phyloP scores from a whole-genome alignment of 2,888 invertebrate species.

The Parthenolecanium corni region DNA sequence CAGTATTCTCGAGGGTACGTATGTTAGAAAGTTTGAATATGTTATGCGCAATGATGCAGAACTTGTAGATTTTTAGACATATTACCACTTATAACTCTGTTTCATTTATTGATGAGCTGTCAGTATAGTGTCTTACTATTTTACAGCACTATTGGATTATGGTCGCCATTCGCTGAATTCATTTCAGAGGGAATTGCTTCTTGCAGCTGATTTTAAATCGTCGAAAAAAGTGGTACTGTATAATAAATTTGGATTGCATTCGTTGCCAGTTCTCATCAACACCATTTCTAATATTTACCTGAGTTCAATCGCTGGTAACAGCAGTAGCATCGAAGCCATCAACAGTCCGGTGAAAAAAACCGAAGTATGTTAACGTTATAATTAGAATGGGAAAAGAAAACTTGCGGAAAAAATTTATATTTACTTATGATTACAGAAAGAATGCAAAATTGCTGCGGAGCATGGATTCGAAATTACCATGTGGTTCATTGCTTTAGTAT shows the following conservation, averaged over 20 bases:
- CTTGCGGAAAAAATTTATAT: neutral
- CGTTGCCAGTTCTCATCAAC: conserved; percentile 45
- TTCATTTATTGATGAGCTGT: no score
- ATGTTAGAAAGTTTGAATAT: no score
- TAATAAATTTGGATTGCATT: conserved; percentile 45
- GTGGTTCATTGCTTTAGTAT: conserved; percentile 23
- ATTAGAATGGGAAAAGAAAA: neutral
- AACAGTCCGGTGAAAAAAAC: neutral
- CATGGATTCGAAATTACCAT: neutral
- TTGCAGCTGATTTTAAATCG: neutral
- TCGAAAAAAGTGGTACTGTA: conserved; percentile 37
- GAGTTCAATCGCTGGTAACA: neutral
- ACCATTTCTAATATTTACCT: conserved; percentile 40
- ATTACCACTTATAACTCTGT: no score
- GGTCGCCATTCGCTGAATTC: conserved; percentile 38
- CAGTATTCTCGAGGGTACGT: no score
- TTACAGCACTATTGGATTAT: conserved; percentile 35
- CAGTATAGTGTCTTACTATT: no score
- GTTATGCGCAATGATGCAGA: no score
- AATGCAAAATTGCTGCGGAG: no score
- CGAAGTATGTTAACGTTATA: neutral
- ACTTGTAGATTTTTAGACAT: no score
- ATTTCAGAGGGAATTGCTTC: conserved; percentile 37
- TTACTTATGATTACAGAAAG: no score
- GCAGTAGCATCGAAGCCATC: neutral